A percentile compares a stretch with the other conserved stretches of the same genome.
These are phyloP conservation scores for Eupithecia subfuscata DNA, from an alignment of 2,888 invertebrate species.

Conservation along the genomic window DNA sequence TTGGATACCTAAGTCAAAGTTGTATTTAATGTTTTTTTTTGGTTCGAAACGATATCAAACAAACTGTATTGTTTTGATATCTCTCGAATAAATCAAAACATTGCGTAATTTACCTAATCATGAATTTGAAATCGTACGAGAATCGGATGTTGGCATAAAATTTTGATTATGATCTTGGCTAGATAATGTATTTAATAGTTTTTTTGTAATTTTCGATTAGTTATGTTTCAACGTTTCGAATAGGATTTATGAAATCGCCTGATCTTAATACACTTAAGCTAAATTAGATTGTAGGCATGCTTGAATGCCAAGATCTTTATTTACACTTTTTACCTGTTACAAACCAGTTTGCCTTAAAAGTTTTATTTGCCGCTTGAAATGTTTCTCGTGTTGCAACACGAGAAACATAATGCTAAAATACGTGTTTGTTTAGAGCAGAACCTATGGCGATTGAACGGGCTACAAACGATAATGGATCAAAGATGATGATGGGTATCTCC, in stretches of 20 bases:
- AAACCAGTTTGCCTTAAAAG: neutral
- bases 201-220: neutral
- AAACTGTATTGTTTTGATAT: neutral
- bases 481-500: neutral
- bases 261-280: neutral
- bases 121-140: neutral
- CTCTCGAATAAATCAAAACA: neutral
- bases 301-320: neutral
- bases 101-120: neutral
- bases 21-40: neutral
- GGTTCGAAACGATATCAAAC: neutral
- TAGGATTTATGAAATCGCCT: neutral
- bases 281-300: neutral
- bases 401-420: neutral
- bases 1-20: too few relatives aligned
- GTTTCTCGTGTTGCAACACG: neutral
- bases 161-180: neutral
- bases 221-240: neutral
- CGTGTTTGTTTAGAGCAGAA: neutral
- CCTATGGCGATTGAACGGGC: neutral
- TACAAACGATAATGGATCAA: neutral
- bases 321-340: slow-evolving; percentile 3
- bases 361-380: neutral
- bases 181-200: neutral
- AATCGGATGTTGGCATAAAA: neutral